These are phyloP conservation scores for Theocolax elegans DNA, from an alignment of 1,140 invertebrate genomes.

Conservation along the genomic window DNA sequence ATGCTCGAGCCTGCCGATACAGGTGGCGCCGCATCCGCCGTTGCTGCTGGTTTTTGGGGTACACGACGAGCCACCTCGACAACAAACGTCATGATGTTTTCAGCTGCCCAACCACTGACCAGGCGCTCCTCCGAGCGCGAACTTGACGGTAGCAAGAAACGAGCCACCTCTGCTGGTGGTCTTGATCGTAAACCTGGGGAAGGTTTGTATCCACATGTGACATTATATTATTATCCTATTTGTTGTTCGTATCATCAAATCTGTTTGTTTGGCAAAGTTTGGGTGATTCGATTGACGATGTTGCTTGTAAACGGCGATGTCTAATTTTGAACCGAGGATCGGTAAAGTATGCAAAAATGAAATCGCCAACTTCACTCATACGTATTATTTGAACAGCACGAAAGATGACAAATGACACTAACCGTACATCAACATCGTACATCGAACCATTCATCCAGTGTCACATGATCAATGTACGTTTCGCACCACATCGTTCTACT, in stretches of 20 bases:
- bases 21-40: too few relatives aligned
- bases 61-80: conserved; percentile 87
- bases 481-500: not conserved
- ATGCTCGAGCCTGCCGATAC: conserved; percentile 86
- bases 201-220: conserved; percentile 67
- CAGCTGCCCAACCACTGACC: conserved; percentile 76
- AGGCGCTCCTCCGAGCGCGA: conserved; percentile 85
- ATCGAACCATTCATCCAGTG: not conserved
- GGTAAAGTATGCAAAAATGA: too few relatives aligned
- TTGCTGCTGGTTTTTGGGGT: conserved; percentile 82
- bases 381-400: too few relatives aligned
- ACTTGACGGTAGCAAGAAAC: conserved; percentile 83
- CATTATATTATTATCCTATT: too few relatives aligned
- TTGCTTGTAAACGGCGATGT: not conserved
- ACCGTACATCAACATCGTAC: too few relatives aligned
- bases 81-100: conserved; percentile 82
- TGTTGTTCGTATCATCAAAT: too few relatives aligned
- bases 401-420: too few relatives aligned
- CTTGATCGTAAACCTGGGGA: conserved; percentile 76
- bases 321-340: too few relatives aligned
- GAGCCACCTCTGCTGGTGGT: conserved; percentile 79
- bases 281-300: not conserved
- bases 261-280: too few relatives aligned
- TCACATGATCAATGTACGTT: conserved; percentile 2
- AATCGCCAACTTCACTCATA: too few relatives aligned